Evolutionary conservation across 2,113 vertebrate species (phyloP).

Genomic region (Aix galericulata): DNA sequence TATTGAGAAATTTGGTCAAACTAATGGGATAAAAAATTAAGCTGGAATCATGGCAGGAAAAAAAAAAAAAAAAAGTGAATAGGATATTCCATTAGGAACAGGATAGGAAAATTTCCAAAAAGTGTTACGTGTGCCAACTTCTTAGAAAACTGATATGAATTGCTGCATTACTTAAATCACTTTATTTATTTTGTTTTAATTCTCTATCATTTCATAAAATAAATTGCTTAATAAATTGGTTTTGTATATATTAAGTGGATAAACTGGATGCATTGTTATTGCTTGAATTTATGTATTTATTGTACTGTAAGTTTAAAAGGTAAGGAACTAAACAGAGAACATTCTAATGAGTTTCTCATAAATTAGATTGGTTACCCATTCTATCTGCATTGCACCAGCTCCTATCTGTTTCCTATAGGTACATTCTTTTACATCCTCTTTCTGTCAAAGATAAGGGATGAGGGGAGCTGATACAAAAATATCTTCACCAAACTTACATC

Average conservation of each 20-base stretch:
- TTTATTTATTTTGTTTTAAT: not conserved
- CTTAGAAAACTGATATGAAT: not conserved
- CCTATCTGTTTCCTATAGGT: not conserved
- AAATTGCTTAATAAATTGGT: not conserved
- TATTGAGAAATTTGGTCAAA: not conserved
- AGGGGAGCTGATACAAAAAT: not conserved
- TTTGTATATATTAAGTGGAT: not conserved
- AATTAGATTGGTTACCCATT: not conserved
- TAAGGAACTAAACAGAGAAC: not conserved
- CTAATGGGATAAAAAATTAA: not conserved
- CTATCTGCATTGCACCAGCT: not conserved
- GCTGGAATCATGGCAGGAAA: not conserved
- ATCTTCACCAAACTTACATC: not conserved
- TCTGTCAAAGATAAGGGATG: not conserved
- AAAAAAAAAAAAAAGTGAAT: not conserved
- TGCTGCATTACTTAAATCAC: not conserved
- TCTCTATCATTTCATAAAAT: not conserved
- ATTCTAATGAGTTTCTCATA: not conserved
- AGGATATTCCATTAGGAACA: not conserved
- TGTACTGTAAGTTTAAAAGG: not conserved
- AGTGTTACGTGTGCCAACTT: not conserved
- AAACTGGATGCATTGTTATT: not conserved
- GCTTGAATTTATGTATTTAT: not conserved
- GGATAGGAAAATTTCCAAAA: not conserved
- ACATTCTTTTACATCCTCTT: not conserved